Evolutionary conservation across 2,113 vertebrate species (phyloP), one percentile per base, ranked within the genome.

Genomic region (Cryptomyrus ogoouensis): DNA sequence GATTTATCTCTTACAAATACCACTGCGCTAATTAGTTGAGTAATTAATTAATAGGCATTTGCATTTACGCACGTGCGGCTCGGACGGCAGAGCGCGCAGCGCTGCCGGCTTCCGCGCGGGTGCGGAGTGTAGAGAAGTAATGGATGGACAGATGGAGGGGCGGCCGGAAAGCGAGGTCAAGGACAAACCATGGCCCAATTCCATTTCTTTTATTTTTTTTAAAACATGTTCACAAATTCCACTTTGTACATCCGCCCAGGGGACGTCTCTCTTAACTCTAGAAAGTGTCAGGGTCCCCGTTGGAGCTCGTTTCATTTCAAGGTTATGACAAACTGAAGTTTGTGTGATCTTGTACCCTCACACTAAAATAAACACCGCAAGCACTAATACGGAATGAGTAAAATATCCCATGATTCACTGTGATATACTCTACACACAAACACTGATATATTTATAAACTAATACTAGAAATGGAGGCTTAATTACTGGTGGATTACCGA

Each of bases 21-120:
- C 97, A 97, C 98, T 97, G 97, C 97, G 98, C 98, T 99, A 99
- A 99, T 99, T 98, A 99, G 97, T 98, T 97, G 97, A 98, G 97
- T 98, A 98, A 99, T 99, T 99, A 98, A 99, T 99, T 99, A 98
- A 98, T 99, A 99, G 97, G 95, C 97, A 99, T 99, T 99, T 99
- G 98, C 98, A 98, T 98, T 98, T 98, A 97, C 98, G 98, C 97
- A 98, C 98, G 97, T 98, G 97, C 97, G 98, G 98, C 98, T 98
- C 98, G 97, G 96, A 96, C 97, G 96, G 97, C 96, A 96, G 97
- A 97, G 97, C 97, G 97, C 97, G 96, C 96, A 96, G 97, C 97
- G 97, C 97, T 97, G 97, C 97, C 97, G 98, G 98, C 97, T 97
- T 97, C 95, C 92, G 89, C 91, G 93, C 91, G 93, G 50, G 93